Percentiles rank a stretch among this genome's conserved stretches.
phyloP scores from a whole-genome alignment of 2,113 vertebrate species.

The Crypturellus undulatus region DNA sequence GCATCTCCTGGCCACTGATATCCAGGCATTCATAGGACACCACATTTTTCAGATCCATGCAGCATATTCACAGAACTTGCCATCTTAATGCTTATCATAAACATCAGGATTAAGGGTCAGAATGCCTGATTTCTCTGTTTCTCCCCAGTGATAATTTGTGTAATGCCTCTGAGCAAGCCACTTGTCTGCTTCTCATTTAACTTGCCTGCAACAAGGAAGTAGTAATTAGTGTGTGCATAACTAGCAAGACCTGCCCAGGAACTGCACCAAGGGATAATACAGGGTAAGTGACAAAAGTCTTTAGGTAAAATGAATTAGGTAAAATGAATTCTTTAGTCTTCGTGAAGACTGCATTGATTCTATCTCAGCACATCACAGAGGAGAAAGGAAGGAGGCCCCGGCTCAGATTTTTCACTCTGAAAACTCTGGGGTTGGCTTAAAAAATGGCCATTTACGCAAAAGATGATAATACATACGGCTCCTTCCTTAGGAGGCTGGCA shows the following conservation, averaged over 20 bases:
- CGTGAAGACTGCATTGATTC: background rate
- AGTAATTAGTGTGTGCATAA: background rate
- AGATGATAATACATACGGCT: rapidly evolving
- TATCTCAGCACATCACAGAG: background rate
- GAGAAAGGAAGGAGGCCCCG: background rate
- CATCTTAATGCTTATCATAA: background rate
- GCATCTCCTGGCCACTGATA: background rate
- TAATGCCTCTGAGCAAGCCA: background rate
- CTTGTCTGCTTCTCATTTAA: background rate
- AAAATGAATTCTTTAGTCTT: background rate
- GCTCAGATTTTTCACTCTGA: background rate
- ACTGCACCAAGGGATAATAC: background rate
- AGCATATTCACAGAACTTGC: background rate
- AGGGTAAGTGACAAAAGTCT: background rate
- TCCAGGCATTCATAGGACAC: background rate
- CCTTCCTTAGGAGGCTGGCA: background rate
- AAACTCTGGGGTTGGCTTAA: background rate
- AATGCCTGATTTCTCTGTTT: background rate
- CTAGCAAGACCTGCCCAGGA: background rate
- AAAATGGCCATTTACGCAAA: background rate
- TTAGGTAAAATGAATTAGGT: background rate
- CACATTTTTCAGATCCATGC: background rate
- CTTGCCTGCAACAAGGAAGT: background rate
- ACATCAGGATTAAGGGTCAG: background rate
- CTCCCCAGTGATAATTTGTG: background rate